Evolutionary conservation across 2,113 vertebrate genomes (phyloP), one percentile per base, ranked within the genome.

Genomic region (Tragelaphus scriptus): DNA sequence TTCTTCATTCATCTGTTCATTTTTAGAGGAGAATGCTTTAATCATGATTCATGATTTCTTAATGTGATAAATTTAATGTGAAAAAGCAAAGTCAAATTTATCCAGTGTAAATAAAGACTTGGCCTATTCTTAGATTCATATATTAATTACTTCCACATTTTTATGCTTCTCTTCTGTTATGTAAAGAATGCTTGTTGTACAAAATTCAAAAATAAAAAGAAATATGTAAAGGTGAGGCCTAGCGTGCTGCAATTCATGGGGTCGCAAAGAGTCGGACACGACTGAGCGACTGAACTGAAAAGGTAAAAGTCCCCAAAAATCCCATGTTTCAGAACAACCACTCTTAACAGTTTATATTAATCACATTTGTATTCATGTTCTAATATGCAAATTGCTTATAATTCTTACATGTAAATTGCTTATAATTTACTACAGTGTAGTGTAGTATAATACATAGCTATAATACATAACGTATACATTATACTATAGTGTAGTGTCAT

Each of bases 1-100:
- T 58, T 2, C 61, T 53, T 58, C 23, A 26, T 28, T 51, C 19
- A 82, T 88, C 87, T 12, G 26, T 59, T 88, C 12, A 23, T 79
- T 44, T 32, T 49, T 30, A 28, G 36, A 26, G 5, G 1, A 30
- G 2, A 90, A 97, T 51, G 6, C 68, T 95, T 96, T 71, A 91
- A 58, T 47, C 14, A 26, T 58, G 28, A 81, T 55, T 93, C 58
- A 59, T 10, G 16, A 36, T 91, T 88, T 94, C 94, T 59, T 65
- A 47, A 68, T 56, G 51, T 71, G 61, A 90, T 82, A 77, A 36
- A 82, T 71, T 36, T 36, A 23, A 59, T 79, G 44, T 56, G 71
- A 87, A 44, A 92, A 44, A 86, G 85, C 92, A 17, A 81, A 90
- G 86, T 82, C 28, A 87, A 79, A 82, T 94, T 23, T 79, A 84